Evolutionary conservation across 1,140 invertebrate genomes (phyloP).

Genomic region (Maconellicoccus hirsutus): DNA sequence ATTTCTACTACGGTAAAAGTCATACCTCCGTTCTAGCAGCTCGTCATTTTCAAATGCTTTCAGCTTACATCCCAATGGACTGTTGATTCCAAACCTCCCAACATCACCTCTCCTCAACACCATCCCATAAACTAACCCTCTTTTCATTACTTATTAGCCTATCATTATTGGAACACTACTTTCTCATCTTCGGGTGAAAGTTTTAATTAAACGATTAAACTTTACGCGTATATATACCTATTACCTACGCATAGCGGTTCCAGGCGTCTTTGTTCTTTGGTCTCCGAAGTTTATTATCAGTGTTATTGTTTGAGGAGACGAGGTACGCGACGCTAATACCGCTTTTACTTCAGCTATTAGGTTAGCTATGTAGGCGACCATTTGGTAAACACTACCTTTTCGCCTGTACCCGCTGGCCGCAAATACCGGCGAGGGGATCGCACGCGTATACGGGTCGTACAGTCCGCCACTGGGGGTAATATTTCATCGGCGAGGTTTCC

Average conservation of each 20-base stretch:
- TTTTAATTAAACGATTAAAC: constrained; percentile 22
- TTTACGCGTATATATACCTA: constrained; percentile 5
- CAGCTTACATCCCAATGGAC: too few relatives aligned
- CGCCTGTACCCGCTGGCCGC: too few relatives aligned
- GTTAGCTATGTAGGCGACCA: not conserved
- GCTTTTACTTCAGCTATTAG: not conserved
- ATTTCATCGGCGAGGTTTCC: not conserved
- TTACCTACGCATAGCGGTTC: not conserved
- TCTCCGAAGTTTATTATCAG: not conserved
- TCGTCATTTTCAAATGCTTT: too few relatives aligned
- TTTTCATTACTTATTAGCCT: constrained; percentile 12
- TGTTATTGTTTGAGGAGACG: not conserved
- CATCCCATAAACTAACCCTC: too few relatives aligned
- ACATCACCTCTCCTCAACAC: too few relatives aligned
- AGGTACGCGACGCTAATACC: not conserved
- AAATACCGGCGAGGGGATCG: too few relatives aligned
- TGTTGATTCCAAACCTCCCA: too few relatives aligned
- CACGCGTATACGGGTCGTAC: too few relatives aligned
- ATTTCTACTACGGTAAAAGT: too few relatives aligned
- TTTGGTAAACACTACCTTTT: too few relatives aligned
- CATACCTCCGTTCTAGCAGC: too few relatives aligned
- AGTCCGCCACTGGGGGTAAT: not conserved
- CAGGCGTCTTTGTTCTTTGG: constrained; percentile 6
- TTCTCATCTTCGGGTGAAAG: not conserved
- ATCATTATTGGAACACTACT: constrained; percentile 11